phyloP scores from a whole-genome alignment of 2,113 vertebrate genomes.

The Menidia beryllina region DNA sequence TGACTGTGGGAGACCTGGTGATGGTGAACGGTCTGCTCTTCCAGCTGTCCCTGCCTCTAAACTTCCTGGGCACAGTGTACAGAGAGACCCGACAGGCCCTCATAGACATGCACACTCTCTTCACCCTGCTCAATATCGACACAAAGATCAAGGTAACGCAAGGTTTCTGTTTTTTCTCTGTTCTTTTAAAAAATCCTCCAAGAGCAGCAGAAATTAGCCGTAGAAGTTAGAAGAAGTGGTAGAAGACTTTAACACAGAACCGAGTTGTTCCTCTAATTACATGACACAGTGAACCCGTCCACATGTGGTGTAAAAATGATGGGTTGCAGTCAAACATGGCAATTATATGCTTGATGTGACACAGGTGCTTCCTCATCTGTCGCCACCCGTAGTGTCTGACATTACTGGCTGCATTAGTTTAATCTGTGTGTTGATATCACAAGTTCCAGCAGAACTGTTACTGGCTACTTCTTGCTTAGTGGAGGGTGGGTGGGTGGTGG shows the following conservation, averaged over 20 bases:
- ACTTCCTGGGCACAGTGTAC: conserved; percentile 98
- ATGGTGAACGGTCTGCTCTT: conserved; percentile 99
- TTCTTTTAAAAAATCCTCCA: not conserved
- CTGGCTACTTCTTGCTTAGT: not conserved
- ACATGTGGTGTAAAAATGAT: conserved; percentile 42
- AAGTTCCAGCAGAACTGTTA: not conserved
- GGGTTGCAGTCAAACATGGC: conserved; percentile 49
- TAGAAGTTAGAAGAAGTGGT: conserved; percentile 1
- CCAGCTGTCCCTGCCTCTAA: conserved; percentile 96
- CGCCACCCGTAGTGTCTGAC: conserved; percentile 21
- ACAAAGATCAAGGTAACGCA: conserved; percentile 94
- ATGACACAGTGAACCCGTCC: conserved; percentile 4
- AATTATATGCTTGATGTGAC: conserved; percentile 49
- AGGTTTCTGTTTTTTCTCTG: not conserved
- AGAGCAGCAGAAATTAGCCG: too few species aligned
- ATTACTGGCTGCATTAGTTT: conserved; percentile 22
- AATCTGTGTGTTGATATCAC: conserved; percentile 9
- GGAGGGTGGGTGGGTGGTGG: too few species aligned
- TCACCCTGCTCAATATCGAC: conserved; percentile 93
- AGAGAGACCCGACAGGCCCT: conserved; percentile 98
- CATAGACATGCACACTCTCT: conserved; percentile 98
- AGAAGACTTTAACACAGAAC: conserved; percentile 21
- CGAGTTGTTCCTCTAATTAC: conserved; percentile 6
- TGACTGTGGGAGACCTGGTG: conserved; percentile 97
- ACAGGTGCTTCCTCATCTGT: conserved; percentile 36